Evolutionary conservation across 2,888 invertebrate genomes (phyloP).

Genomic region (Tinea semifulvella): DNA sequence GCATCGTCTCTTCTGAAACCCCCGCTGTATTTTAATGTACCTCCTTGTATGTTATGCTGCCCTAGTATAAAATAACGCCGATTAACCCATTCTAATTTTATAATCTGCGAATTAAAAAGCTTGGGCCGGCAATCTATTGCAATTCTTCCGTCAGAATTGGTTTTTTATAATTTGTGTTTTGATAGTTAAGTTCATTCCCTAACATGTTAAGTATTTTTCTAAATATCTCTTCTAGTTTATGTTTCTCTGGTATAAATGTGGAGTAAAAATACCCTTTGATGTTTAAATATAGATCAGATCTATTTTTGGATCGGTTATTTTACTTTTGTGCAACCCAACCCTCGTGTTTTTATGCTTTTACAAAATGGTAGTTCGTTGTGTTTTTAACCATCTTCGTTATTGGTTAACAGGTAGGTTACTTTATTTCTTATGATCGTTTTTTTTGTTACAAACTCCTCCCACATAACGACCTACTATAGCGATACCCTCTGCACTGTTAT

Average conservation of each 20-base stretch:
- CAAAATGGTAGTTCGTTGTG: neutral
- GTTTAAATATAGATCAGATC: neutral
- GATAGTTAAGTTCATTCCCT: neutral
- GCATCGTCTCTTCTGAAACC: no score
- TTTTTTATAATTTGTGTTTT: neutral
- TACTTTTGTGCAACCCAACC: no score
- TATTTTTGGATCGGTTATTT: no score
- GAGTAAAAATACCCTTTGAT: neutral
- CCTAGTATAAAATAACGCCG: constrained; percentile 3
- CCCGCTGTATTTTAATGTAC: neutral
- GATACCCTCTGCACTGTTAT: neutral
- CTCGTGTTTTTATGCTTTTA: no score
- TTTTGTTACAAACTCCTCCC: neutral
- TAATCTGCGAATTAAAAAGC: neutral
- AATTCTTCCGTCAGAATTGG: neutral
- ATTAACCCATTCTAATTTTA: constrained; percentile 1
- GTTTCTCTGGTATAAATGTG: neutral
- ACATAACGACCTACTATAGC: neutral
- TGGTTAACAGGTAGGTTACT: neutral
- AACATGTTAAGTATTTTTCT: no score
- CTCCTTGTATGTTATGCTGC: neutral
- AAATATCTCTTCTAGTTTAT: neutral
- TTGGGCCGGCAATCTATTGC: neutral
- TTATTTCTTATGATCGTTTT: neutral
- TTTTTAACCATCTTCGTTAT: no score